Percentiles rank a stretch among this genome's conserved stretches.
These are phyloP conservation scores for Stenoptilia bipunctidactyla DNA, from an alignment of 2,888 invertebrate species.

Conservation along the genomic window DNA sequence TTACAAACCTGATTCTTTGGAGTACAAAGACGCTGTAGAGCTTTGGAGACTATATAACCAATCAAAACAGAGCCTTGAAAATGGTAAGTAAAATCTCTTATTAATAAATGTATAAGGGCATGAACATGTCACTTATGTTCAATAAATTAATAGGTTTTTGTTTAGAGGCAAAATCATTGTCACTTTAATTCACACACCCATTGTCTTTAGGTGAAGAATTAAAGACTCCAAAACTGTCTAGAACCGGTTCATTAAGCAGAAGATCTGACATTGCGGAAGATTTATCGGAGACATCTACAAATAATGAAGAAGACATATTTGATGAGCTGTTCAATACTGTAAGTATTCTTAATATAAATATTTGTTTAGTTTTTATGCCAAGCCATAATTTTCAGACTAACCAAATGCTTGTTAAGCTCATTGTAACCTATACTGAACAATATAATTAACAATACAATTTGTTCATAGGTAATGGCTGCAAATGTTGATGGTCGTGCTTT, in stretches of 20 bases:
- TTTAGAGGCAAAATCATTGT: too few species aligned
- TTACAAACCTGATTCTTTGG: constrained; percentile 88
- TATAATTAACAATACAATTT: background rate
- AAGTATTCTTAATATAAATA: constrained; percentile 20
- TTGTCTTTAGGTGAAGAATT: constrained; percentile 45
- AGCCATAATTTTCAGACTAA: too few species aligned
- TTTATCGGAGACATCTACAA: constrained; percentile 79
- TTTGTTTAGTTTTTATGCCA: too few species aligned
- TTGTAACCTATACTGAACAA: background rate
- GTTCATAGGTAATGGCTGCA: constrained; percentile 80
- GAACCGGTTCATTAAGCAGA: constrained; percentile 54
- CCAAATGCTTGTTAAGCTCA: too few species aligned
- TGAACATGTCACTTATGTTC: too few species aligned
- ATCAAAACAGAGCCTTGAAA: constrained; percentile 46
- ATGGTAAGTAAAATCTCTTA: constrained; percentile 27
- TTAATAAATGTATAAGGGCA: too few species aligned
- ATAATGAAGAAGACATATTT: constrained; percentile 82
- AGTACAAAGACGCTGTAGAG: constrained; percentile 91
- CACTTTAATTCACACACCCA: too few species aligned
- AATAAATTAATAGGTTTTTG: too few species aligned
- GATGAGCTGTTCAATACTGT: constrained; percentile 92
- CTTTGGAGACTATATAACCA: constrained; percentile 86
- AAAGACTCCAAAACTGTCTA: constrained; percentile 47
- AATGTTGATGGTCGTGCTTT: constrained; percentile 88
- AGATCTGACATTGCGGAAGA: constrained; percentile 74